phyloP scores from a whole-genome alignment of 2,113 vertebrate genomes.

The Seriola rivoliana region DNA sequence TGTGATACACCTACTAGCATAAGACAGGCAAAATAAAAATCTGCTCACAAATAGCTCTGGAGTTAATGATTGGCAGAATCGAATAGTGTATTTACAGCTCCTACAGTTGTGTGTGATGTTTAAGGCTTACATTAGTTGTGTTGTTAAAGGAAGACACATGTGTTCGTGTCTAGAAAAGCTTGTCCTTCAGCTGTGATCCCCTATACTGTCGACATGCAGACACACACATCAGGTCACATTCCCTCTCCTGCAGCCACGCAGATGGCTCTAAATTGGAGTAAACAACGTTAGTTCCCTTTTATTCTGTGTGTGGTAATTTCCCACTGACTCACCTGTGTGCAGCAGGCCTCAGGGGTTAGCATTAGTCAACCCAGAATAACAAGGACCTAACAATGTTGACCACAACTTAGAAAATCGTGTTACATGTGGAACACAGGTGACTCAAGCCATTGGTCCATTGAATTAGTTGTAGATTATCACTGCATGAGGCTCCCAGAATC shows the following conservation, averaged over 20 bases:
- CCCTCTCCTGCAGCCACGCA: conserved; percentile 14
- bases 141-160: neutral
- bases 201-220: neutral
- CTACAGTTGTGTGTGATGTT: neutral
- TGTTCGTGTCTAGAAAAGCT: neutral
- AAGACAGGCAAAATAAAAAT: conserved; percentile 4
- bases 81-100: neutral
- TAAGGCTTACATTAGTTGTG: neutral
- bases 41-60: neutral
- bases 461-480: conserved; percentile 24
- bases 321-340: conserved; percentile 17
- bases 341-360: conserved; percentile 7
- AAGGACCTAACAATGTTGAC: conserved; percentile 25
- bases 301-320: conserved; percentile 22
- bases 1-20: neutral
- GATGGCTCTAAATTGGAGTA: conserved; percentile 29
- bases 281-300: conserved; percentile 43
- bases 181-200: conserved; percentile 22
- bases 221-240: conserved; percentile 17
- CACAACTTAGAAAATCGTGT: conserved; percentile 32
- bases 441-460: neutral
- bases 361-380: conserved; percentile 36
- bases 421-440: conserved; percentile 24
- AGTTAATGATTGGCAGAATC: neutral
- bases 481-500: conserved; percentile 10